These are phyloP conservation scores for Ranitomeya variabilis DNA, from an alignment of 2,113 vertebrate species.

Conservation along the genomic window DNA sequence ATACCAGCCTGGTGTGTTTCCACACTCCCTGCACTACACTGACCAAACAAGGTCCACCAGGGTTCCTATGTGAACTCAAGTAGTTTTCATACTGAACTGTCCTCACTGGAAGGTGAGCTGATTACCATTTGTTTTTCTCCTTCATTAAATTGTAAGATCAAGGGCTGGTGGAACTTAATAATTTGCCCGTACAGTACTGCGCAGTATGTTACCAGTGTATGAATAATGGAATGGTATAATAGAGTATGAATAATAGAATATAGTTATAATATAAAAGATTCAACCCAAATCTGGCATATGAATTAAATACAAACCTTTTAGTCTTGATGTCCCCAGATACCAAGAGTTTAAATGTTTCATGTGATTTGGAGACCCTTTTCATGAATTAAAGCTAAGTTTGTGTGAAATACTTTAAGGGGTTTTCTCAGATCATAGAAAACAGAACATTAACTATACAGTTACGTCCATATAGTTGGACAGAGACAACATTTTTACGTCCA, in stretches of 20 bases:
- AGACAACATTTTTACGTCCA: too few species aligned
- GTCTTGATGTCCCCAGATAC: constrained; percentile 9
- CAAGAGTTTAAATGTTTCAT: not conserved
- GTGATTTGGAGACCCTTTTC: not conserved
- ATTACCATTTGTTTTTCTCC: too few species aligned
- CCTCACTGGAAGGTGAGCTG: too few species aligned
- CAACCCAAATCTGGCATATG: not conserved
- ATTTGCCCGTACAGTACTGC: not conserved
- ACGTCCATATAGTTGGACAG: too few species aligned
- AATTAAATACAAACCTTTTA: constrained; percentile 25
- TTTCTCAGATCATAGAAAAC: too few species aligned
- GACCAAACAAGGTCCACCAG: too few species aligned
- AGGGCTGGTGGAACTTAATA: not conserved
- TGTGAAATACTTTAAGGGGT: not conserved
- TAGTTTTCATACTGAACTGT: too few species aligned
- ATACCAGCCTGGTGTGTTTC: too few species aligned
- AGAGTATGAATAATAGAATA: not conserved
- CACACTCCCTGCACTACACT: too few species aligned
- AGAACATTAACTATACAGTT: too few species aligned
- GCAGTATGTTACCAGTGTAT: not conserved
- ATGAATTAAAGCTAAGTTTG: constrained; percentile 3
- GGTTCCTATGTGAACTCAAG: too few species aligned
- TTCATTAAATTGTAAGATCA: not conserved
- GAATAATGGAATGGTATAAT: constrained; percentile 10
- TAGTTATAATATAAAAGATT: constrained; percentile 18